Evolutionary conservation across 2,888 invertebrate genomes (phyloP).

Genomic region (Rhagium mordax): DNA sequence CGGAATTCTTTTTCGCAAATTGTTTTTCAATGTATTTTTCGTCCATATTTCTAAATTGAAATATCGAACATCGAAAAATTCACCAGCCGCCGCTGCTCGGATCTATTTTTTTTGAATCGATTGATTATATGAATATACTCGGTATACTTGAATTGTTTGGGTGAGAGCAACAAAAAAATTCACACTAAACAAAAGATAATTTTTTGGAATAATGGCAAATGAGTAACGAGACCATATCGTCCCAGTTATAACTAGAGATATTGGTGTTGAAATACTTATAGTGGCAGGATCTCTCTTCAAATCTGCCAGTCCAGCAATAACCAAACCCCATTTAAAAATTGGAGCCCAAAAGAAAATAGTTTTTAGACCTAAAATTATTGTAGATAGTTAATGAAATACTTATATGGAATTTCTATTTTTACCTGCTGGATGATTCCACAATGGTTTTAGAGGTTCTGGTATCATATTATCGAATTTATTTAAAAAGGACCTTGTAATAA

Average conservation of each 20-base stretch:
- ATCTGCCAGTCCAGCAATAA: slow-evolving; percentile 71
- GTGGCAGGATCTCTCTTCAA: slow-evolving; percentile 87
- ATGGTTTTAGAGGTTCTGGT: slow-evolving; percentile 31
- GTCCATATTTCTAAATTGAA: no score
- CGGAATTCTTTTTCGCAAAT: no score
- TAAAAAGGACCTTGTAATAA: not conserved
- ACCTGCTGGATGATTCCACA: slow-evolving; percentile 40
- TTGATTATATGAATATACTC: not conserved
- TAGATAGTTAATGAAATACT: not conserved
- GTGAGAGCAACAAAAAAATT: slow-evolving; percentile 93
- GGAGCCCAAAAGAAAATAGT: slow-evolving; percentile 98
- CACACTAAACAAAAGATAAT: slow-evolving; percentile 92
- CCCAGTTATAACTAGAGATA: slow-evolving; percentile 87
- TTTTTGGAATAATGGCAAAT: slow-evolving; percentile 94
- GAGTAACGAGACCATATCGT: slow-evolving; percentile 94
- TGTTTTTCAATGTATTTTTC: no score
- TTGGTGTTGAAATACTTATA: slow-evolving; percentile 85
- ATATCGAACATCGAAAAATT: no score
- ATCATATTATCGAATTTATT: slow-evolving; percentile 30
- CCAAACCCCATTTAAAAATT: slow-evolving; percentile 92
- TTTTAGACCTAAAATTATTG: slow-evolving; percentile 83
- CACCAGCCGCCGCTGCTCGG: no score
- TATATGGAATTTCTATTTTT: not conserved
- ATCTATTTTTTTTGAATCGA: not conserved
- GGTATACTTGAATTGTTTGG: slow-evolving; percentile 28